A percentile compares a stretch with the other conserved stretches of the same genome.
Evolutionary conservation across 2,888 invertebrate species (phyloP).

Genomic region (Acanthoscelides obtectus): DNA sequence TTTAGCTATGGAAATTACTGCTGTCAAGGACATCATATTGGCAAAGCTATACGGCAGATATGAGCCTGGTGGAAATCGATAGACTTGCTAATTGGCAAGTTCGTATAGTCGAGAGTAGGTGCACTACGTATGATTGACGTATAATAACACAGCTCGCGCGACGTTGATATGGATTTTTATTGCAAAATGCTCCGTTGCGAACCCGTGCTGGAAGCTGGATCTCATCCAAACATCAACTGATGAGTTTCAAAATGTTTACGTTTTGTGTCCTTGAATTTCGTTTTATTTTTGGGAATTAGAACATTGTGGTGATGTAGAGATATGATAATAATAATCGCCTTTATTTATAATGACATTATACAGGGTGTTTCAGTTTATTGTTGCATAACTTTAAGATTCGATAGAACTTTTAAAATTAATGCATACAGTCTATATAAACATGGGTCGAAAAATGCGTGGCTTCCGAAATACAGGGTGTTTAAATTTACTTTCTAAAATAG

Average conservation of each 20-base stretch:
- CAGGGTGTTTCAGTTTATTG: too few species aligned
- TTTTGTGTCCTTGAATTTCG: background rate
- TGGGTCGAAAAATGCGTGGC: too few species aligned
- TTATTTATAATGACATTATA: too few species aligned
- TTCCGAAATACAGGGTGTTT: too few species aligned
- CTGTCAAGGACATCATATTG: background rate
- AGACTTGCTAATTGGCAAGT: background rate
- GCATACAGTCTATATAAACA: too few species aligned
- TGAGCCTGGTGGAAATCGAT: background rate
- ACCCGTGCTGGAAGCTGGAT: background rate
- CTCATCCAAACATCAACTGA: background rate
- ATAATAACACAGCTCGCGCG: background rate
- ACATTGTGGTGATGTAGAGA: too few species aligned
- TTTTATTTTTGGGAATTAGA: background rate
- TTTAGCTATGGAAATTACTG: background rate
- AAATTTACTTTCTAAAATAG: too few species aligned
- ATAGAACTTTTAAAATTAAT: too few species aligned
- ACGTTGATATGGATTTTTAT: background rate
- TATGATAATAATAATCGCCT: too few species aligned
- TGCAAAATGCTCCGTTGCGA: background rate
- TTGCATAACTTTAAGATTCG: too few species aligned
- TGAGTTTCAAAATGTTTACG: background rate
- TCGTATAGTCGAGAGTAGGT: background rate
- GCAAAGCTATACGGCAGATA: background rate
- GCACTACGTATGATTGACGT: background rate